Base-by-base conservation (phyloP, 1,140 invertebrate genomes). In the Gonioctena quinquepunctata region DNA sequence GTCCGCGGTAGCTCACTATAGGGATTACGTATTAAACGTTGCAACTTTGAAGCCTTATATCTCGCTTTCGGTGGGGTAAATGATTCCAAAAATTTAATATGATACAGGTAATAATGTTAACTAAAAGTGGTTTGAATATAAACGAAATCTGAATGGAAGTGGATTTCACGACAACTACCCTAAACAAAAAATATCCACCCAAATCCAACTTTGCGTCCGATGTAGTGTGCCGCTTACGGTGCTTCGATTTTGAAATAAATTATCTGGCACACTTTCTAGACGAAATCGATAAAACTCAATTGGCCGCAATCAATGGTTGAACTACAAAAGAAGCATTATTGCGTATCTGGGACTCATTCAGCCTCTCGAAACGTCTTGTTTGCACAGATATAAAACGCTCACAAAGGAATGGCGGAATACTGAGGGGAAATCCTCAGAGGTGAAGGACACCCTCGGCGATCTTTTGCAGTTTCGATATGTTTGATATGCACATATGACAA, bases 311-410 rank as follows among this genome's bases (percentile, higher is more conserved):
- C 18, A 23, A 11, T 56, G 18, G 52, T 56, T 23, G 52, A 8
- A 56, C 18, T 21, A 21, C 18, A 19, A 56, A 59, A 59, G 25
- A 13, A 26, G 56, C 3, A 59, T 59, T 59, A 59, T 11, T 59
- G 25, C 11, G 16, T 59, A 59, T 25, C 56, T 59, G 56, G 21
- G 22, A 59, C 21, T 23, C 11, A 26, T 25, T 25, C 56, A 25
- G n/a, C 21, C 56, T 18, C 56, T 59, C 23, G 56, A 59, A 59
- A 59, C 23, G n/a, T 26, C 21, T 59, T 59, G 56, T 59, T 59
- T 59, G 56, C n/a, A 59, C n/a, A 59, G 56, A 25, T 25, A 16
- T 59, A 25, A 59, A 59, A 11, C 56, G 56, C 56, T 59, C 25
- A 59, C 56, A 59, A 59, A 23, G 56, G 56, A 23, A 59, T 25